These are phyloP conservation scores for Chloromyia formosa DNA, from an alignment of 2,888 invertebrate genomes.

Conservation along the genomic window DNA sequence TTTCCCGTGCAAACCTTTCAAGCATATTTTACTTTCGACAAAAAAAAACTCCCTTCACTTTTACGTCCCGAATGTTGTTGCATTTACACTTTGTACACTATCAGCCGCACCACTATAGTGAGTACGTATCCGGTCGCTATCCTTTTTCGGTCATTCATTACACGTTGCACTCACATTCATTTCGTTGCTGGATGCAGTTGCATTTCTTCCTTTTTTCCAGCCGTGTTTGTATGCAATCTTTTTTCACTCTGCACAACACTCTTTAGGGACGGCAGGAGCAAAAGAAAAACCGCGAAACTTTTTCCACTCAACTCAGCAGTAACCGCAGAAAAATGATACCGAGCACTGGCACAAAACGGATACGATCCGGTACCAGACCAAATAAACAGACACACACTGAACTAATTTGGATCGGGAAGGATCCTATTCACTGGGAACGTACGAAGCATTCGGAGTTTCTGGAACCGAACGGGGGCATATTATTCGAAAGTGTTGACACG, in stretches of 20 bases:
- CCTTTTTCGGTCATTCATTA: background rate
- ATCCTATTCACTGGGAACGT: slow-evolving; percentile 3
- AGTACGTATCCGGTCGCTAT: slow-evolving; percentile 17
- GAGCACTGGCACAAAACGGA: background rate
- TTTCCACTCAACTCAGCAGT: background rate
- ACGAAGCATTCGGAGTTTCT: background rate
- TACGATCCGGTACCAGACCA: background rate
- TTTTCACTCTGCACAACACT: too few relatives aligned
- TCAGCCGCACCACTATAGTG: background rate
- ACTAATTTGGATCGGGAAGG: background rate
- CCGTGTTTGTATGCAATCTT: too few relatives aligned
- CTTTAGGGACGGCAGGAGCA: background rate
- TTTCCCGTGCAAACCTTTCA: too few relatives aligned
- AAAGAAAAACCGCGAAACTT: slow-evolving; percentile 28
- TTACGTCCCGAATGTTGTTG: background rate
- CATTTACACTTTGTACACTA: slow-evolving; percentile 11
- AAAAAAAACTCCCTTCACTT: too few relatives aligned
- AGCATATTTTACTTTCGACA: too few relatives aligned
- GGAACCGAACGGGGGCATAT: background rate
- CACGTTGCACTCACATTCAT: slow-evolving; percentile 18
- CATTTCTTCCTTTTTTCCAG: too few relatives aligned
- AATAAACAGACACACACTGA: background rate
- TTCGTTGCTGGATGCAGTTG: background rate
- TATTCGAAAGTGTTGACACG: background rate
- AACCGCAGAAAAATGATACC: background rate